Evolutionary conservation across 2,113 vertebrate genomes (phyloP).

Genomic region (Dipodomys stephensi): DNA sequence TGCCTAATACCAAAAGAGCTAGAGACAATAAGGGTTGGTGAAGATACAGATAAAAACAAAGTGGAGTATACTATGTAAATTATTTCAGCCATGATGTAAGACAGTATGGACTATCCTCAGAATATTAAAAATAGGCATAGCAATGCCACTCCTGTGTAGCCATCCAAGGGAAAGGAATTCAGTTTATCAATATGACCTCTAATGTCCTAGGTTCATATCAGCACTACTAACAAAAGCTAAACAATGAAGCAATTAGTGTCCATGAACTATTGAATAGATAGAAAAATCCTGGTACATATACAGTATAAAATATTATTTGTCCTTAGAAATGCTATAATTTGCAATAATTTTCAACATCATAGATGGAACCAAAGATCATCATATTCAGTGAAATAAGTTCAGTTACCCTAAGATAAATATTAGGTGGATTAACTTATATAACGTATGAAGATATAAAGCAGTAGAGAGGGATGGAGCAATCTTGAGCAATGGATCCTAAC

Average conservation of each 20-base stretch:
- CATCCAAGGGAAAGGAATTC: neutral
- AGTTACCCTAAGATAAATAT: neutral
- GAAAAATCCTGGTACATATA: neutral
- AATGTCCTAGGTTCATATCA: no score
- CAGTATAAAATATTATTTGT: neutral
- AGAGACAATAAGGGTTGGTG: neutral
- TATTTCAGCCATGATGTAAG: neutral
- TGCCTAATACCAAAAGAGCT: neutral
- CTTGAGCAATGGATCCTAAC: neutral
- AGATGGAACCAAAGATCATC: no score
- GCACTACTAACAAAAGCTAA: no score
- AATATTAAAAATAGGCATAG: neutral
- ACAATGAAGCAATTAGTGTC: no score
- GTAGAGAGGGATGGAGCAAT: neutral
- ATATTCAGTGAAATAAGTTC: no score
- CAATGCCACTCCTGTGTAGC: neutral
- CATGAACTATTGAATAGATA: neutral
- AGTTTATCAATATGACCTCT: neutral
- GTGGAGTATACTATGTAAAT: neutral
- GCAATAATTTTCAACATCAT: neutral
- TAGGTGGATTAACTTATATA: neutral
- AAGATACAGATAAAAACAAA: neutral
- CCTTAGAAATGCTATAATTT: neutral
- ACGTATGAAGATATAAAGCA: neutral
- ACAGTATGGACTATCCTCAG: neutral